Percentiles rank a stretch among this genome's conserved stretches.
phyloP scores from a whole-genome alignment of 2,113 vertebrate genomes.

The Hemibagrus wyckioides region DNA sequence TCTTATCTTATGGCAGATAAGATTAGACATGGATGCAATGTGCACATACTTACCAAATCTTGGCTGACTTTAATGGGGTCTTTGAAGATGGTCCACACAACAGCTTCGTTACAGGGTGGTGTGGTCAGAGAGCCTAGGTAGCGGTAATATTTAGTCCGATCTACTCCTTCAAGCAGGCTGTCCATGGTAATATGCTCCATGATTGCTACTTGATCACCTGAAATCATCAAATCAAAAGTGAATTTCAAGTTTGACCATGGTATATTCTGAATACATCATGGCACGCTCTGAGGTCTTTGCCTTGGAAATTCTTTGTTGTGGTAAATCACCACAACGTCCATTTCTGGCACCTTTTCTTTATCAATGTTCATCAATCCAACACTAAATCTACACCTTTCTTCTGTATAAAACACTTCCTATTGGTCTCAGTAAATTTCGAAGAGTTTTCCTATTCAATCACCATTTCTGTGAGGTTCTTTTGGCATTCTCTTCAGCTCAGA shows the following conservation, averaged over 20 bases:
- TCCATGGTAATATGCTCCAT: slow-evolving; percentile 56
- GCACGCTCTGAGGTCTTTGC: too few species aligned
- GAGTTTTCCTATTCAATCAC: too few species aligned
- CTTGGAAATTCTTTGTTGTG: too few species aligned
- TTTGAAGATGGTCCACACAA: slow-evolving; percentile 75
- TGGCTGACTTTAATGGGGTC: slow-evolving; percentile 68
- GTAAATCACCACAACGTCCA: too few species aligned
- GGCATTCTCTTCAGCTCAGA: too few species aligned
- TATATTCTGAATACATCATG: too few species aligned
- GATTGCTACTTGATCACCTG: not conserved
- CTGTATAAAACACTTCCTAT: too few species aligned
- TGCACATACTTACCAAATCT: slow-evolving; percentile 62
- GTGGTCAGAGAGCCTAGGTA: slow-evolving; percentile 76
- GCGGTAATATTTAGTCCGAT: slow-evolving; percentile 67
- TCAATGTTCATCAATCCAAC: too few species aligned
- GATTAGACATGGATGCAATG: not conserved
- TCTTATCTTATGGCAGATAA: not conserved
- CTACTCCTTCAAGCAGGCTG: slow-evolving; percentile 65
- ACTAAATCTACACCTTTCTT: too few species aligned
- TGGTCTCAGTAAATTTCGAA: too few species aligned
- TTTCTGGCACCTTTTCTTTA: too few species aligned
- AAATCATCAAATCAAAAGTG: not conserved
- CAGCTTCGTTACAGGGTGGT: slow-evolving; percentile 65
- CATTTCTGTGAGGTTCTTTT: too few species aligned
- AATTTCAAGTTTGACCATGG: not conserved